Base-by-base conservation (phyloP, 53 echinoderm and acorn worm species). In the Stichopus horrens region DNA sequence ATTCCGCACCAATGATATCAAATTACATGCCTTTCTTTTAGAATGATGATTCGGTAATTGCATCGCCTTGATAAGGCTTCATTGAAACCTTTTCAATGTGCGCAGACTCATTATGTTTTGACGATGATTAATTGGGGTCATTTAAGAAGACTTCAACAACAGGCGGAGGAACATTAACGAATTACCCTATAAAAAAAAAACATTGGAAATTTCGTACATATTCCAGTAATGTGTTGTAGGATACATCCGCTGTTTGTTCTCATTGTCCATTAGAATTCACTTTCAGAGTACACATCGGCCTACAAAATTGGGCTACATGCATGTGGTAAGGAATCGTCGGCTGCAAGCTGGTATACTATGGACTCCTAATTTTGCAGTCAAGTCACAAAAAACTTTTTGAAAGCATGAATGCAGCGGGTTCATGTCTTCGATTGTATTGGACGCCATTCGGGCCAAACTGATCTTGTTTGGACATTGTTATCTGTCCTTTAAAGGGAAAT, bases 31-130 rank as follows among this genome's bases (percentile, higher is more conserved):
- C 16, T 55, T 8, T 37, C 37, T 37, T 55, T n/a, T 56, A 55
- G n/a, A 53, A 79, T 79, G 79, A 79, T 79, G 54, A 79, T 79
- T 79, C 52, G 11, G 19, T 51, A 53, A 79, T 79, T 52, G 53
- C 79, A 54, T 79, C 52, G 79, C 53, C 54, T 79, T 53, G 11
- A 9, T 54, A 55, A 52, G 23, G 37, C 56, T 79, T 79, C 79
- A 79, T 79, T 79, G 79, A 79, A 79, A 18, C 79, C 79, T 79
- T 53, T 18, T 79, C 37, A 79, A 79, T 19, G 54, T 79, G 79
- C 16, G 79, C 14, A 53, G 79, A 53, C 79, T 63, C 63, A 63
- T 63, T 63, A 8, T 63, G 16, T 63, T 63, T 13, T 63, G 16
- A 37, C 4, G 16, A 16, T 63, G 63, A 63, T 63, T 63, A 63